Conservation (phyloP, 2,888 invertebrate species). For the Noctua comes region DNA sequence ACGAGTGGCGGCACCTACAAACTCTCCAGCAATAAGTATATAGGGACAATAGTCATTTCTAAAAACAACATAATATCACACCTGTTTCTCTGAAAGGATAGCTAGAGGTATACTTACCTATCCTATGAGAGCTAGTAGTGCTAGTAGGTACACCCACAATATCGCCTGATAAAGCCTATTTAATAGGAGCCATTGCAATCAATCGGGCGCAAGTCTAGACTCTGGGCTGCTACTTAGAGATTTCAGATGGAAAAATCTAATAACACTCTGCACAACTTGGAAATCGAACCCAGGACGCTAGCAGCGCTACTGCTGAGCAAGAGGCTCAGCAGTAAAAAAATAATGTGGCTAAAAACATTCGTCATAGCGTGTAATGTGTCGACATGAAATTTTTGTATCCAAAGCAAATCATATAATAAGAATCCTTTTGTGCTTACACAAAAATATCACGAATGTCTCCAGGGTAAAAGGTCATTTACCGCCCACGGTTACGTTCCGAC, state of each 20-base stretch:
- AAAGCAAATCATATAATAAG: neutral
- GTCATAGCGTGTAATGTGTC: neutral
- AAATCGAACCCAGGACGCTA: neutral
- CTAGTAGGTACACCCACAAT: neutral
- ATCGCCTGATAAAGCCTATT: neutral
- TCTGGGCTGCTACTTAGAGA: neutral
- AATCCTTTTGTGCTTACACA: slow-evolving; percentile 2
- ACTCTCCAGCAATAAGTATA: too few species aligned
- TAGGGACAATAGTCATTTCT: too few species aligned
- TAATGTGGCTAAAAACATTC: neutral
- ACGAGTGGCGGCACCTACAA: too few species aligned
- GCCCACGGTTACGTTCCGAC: slow-evolving; percentile 26
- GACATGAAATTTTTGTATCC: neutral
- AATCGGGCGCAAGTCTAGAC: neutral
- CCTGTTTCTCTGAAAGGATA: neutral
- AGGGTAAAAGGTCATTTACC: slow-evolving; percentile 38
- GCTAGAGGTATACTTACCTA: neutral
- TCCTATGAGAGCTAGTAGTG: neutral
- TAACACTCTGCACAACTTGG: neutral
- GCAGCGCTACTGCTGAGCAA: neutral
- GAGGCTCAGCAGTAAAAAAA: neutral
- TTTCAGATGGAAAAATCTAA: neutral
- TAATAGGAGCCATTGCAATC: too few species aligned
- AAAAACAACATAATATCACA: neutral
- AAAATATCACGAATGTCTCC: slow-evolving; percentile 37